These are phyloP conservation scores for Pseudomyrmex concolor DNA, from an alignment of 1,140 invertebrate species.

Conservation along the genomic window DNA sequence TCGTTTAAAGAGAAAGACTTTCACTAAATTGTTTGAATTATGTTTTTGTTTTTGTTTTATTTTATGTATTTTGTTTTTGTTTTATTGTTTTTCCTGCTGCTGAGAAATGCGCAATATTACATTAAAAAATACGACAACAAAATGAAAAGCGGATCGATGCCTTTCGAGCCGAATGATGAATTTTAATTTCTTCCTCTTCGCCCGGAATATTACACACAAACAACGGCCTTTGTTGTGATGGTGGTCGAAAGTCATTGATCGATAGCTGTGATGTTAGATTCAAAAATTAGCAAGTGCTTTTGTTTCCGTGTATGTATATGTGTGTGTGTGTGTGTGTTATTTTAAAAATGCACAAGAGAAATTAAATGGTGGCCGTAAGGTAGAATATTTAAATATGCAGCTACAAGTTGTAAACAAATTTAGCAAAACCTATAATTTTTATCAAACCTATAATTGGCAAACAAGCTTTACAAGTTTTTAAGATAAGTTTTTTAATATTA, in stretches of 20 bases:
- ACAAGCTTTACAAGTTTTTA: no score
- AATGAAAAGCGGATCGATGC: slow-evolving; percentile 69
- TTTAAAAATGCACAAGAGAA: slow-evolving; percentile 2
- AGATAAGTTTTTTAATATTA: neutral
- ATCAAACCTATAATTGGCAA: no score
- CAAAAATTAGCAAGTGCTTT: slow-evolving; percentile 59
- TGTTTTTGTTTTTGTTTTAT: neutral
- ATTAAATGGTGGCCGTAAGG: neutral
- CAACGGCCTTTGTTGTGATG: slow-evolving; percentile 69
- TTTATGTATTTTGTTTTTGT: slow-evolving; percentile 10
- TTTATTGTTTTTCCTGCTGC: neutral
- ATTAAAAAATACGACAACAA: neutral
- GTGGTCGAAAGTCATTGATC: slow-evolving; percentile 68
- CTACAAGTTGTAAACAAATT: slow-evolving; percentile 4
- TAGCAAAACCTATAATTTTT: neutral
- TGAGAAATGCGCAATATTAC: slow-evolving; percentile 16
- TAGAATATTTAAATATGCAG: neutral
- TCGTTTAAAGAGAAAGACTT: no score
- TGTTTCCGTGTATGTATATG: neutral
- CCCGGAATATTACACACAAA: slow-evolving; percentile 67
- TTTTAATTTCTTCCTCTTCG: slow-evolving; percentile 71
- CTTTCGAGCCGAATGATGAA: slow-evolving; percentile 67
- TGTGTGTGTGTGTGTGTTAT: slow-evolving; percentile 5
- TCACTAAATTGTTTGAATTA: neutral
- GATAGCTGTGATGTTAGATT: slow-evolving; percentile 43